Conservation (phyloP, 2,888 invertebrate species). For the Fragum sueziense region DNA sequence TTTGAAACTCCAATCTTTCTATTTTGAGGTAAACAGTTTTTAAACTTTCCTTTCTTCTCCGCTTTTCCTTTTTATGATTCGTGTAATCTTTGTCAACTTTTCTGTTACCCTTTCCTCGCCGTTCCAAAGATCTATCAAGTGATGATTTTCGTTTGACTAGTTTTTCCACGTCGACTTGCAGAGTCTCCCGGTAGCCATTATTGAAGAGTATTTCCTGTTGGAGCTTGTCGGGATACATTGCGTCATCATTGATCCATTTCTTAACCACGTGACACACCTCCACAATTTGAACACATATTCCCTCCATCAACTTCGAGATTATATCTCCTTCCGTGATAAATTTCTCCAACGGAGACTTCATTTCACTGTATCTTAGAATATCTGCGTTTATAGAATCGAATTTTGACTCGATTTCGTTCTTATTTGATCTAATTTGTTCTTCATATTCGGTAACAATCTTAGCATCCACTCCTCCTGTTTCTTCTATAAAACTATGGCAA, state of each 20-base stretch:
- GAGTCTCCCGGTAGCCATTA: slow-evolving; percentile 66
- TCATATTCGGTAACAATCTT: slow-evolving; percentile 68
- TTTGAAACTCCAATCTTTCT: slow-evolving; percentile 60
- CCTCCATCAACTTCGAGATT: slow-evolving; percentile 66
- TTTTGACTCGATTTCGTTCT: slow-evolving; percentile 65
- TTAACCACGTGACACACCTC: slow-evolving; percentile 68
- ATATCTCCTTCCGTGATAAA: slow-evolving; percentile 64
- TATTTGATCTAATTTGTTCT: slow-evolving; percentile 60
- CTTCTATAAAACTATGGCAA: slow-evolving; percentile 71
- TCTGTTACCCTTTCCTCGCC: slow-evolving; percentile 55
- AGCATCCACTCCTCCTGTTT: slow-evolving; percentile 66
- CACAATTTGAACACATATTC: slow-evolving; percentile 68
- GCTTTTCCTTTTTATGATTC: slow-evolving; percentile 64
- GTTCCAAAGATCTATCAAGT: slow-evolving; percentile 59
- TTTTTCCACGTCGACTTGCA: slow-evolving; percentile 64
- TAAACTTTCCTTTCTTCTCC: slow-evolving; percentile 64
- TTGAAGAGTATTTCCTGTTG: slow-evolving; percentile 68
- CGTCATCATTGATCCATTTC: slow-evolving; percentile 71
- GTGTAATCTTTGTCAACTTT: slow-evolving; percentile 61
- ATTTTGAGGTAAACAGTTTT: slow-evolving; percentile 68
- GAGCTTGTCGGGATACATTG: slow-evolving; percentile 69
- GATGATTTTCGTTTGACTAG: slow-evolving; percentile 54
- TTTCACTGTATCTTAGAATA: slow-evolving; percentile 68
- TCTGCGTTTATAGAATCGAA: slow-evolving; percentile 65
- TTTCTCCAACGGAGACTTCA: slow-evolving; percentile 65